Conservation (phyloP, 2,888 invertebrate genomes). For the Tiliacea aurago region DNA sequence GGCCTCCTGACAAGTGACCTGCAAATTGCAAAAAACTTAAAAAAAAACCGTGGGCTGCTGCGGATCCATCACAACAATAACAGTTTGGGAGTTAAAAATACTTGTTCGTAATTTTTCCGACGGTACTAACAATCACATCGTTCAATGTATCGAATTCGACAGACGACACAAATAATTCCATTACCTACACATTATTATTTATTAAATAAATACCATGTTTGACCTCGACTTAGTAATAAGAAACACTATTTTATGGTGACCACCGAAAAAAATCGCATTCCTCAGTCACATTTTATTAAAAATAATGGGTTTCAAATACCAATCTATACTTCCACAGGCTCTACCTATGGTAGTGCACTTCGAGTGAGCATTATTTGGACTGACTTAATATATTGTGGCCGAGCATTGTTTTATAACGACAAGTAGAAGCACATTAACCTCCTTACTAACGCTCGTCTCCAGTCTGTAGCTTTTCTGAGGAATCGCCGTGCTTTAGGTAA, state of each 20-base stretch:
- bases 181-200: conserved; percentile 21
- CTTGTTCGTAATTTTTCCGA: conserved; percentile 13
- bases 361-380: conserved; percentile 4
- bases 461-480: background rate
- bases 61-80: conserved; percentile 14
- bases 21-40: no score
- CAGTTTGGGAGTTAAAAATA: conserved; percentile 4
- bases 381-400: conserved; percentile 2
- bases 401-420: background rate
- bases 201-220: conserved; percentile 43
- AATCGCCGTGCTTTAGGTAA: background rate
- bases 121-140: conserved; percentile 10
- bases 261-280: conserved; percentile 12
- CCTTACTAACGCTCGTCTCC: background rate
- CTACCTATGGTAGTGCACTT: background rate
- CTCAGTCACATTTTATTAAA: conserved; percentile 40
- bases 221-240: conserved; percentile 47
- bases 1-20: no score
- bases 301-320: background rate
- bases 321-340: background rate
- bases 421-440: conserved; percentile 19
- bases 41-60: no score
- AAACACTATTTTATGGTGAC: conserved; percentile 25
- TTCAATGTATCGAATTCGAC: conserved; percentile 13
- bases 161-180: conserved; percentile 24